Percentiles rank a stretch among this genome's conserved stretches.
Conservation (phyloP, 2,888 invertebrate genomes). For the Augiades crinisus region DNA sequence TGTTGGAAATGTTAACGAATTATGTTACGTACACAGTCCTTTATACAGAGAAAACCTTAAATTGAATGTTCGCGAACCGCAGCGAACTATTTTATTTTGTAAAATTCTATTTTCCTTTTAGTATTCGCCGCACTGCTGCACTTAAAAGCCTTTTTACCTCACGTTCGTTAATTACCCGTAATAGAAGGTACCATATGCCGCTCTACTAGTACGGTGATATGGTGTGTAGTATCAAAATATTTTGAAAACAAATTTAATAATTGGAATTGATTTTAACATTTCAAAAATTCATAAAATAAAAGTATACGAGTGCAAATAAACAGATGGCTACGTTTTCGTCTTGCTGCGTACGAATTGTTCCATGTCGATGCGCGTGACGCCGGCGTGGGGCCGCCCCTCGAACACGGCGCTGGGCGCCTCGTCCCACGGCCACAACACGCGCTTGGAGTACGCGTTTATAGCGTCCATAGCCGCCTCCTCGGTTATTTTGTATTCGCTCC, state of each 20-base stretch:
- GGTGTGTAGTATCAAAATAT: no score
- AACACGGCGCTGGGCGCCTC: slow-evolving; percentile 53
- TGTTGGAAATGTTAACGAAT: background rate
- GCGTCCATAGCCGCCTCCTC: slow-evolving; percentile 58
- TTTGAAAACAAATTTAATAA: no score
- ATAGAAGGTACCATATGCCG: background rate
- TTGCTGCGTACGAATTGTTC: slow-evolving; percentile 41
- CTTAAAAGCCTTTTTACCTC: slow-evolving; percentile 8
- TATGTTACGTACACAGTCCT: background rate
- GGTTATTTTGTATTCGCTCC: slow-evolving; percentile 58
- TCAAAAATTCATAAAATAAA: no score
- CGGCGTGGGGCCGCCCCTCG: slow-evolving; percentile 46
- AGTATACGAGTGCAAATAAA: no score
- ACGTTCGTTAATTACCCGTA: slow-evolving; percentile 1
- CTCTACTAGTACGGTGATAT: no score
- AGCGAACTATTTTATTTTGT: background rate
- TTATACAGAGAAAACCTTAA: background rate
- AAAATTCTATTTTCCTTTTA: slow-evolving; percentile 2
- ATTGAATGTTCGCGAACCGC: slow-evolving; percentile 2
- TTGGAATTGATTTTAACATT: no score
- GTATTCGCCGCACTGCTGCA: slow-evolving; percentile 2
- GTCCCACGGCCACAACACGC: slow-evolving; percentile 70
- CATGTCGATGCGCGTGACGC: slow-evolving; percentile 52
- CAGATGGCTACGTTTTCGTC: no score
- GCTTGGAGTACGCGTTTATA: slow-evolving; percentile 47